Evolutionary conservation across 1,140 invertebrate genomes (phyloP).

Genomic region (Drosophila kanapiae): DNA sequence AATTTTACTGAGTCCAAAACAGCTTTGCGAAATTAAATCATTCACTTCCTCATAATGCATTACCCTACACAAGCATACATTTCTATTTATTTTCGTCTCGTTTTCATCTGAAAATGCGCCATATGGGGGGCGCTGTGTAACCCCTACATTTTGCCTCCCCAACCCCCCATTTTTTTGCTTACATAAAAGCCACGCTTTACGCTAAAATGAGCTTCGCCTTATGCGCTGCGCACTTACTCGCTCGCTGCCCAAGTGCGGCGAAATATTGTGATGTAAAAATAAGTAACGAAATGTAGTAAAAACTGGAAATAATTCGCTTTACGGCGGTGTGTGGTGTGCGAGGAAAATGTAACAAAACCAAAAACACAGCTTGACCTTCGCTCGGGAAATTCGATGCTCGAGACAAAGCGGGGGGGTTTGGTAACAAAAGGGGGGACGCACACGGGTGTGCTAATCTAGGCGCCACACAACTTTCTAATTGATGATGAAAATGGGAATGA

Average conservation of each 20-base stretch:
- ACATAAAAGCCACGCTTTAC: slow-evolving; percentile 71
- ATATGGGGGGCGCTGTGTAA: slow-evolving; percentile 30
- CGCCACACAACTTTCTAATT: slow-evolving; percentile 78
- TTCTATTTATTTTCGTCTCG: slow-evolving; percentile 54
- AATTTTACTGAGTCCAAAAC: not conserved
- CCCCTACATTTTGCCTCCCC: slow-evolving; percentile 1
- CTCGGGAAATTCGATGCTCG: slow-evolving; percentile 68
- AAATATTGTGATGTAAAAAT: slow-evolving; percentile 62
- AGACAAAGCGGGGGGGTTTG: not conserved
- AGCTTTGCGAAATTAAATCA: slow-evolving; percentile 6
- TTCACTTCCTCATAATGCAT: slow-evolving; percentile 37
- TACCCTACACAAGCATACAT: slow-evolving; percentile 21
- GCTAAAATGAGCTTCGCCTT: slow-evolving; percentile 71
- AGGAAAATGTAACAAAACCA: slow-evolving; percentile 38
- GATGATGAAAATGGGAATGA: slow-evolving; percentile 49
- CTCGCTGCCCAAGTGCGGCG: slow-evolving; percentile 17
- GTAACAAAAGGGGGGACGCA: not conserved
- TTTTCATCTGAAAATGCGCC: slow-evolving; percentile 45
- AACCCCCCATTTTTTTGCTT: slow-evolving; percentile 21
- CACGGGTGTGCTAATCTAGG: slow-evolving; percentile 18
- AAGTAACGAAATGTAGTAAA: slow-evolving; percentile 54
- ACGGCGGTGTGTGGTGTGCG: slow-evolving; percentile 10
- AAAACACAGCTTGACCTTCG: slow-evolving; percentile 77
- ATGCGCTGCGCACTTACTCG: slow-evolving; percentile 58
- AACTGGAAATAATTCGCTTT: slow-evolving; percentile 62